Evolutionary conservation across 2,113 vertebrate species (phyloP), one percentile per base, ranked within the genome.

Genomic region (Erinaceus europaeus): DNA sequence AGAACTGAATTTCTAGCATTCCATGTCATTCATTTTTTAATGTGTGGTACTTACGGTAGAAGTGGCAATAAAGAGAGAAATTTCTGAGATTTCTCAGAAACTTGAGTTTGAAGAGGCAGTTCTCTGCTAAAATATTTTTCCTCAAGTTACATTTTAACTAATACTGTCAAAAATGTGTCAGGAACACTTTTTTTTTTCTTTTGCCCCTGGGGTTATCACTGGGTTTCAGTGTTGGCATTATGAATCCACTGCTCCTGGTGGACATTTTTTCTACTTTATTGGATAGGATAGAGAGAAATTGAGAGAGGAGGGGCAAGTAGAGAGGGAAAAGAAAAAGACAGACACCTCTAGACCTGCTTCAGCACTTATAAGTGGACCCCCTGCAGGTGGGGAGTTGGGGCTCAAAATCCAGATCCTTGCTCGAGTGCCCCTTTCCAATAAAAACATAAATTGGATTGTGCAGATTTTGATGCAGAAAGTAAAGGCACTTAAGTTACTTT

Each of bases 1-100:
- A 80, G 21, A 10, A 2, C 34, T 53, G 73, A 67, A 42, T 32
- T 83, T 72, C 57, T 38, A 74, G 57, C 48, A 40, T 77, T 50
- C n/a, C n/a, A 42, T 85, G 55, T 32, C 34, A 5, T 68, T 87
- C 11, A 40, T 69, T 84, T 84, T 75, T 88, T 40, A n/a, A n/a
- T 64, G 50, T 42, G 2, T 68, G 4, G 61, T 89, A 72, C 27
- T 65, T 83, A 0, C 85, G 94, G 0, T 89, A 76, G 48, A 87
- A 90, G 71, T 91, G 25, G 4, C 74, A 69, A 20, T 34, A 9
- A 53, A 52, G 32, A 90, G 71, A 59, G 77, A 71, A 68, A 38
- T 17, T 65, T 92, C 71, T 74, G 74, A 93, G 75, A 61, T 86
- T 92, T 72, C 61, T 68, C 73, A 67, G 61, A 93, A 59, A 59